Percentiles rank a stretch among this genome's conserved stretches.
Conservation (phyloP, 2,113 vertebrate genomes). For the Sander lucioperca region DNA sequence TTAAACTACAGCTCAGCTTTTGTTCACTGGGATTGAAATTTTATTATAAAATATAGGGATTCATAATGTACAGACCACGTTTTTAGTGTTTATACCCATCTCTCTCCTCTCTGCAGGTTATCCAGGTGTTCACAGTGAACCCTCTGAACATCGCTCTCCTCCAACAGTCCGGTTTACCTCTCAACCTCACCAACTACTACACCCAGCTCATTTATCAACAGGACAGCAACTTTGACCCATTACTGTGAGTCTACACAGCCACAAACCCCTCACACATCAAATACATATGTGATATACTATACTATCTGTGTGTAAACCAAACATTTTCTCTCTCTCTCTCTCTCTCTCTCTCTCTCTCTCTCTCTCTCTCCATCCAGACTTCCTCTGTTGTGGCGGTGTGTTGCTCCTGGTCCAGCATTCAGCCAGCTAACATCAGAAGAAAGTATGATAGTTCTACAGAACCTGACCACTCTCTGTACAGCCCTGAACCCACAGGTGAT, state of each 20-base stretch:
- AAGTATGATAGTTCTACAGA: slow-evolving; percentile 25
- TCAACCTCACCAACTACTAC: slow-evolving; percentile 72
- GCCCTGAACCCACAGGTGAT: slow-evolving; percentile 71
- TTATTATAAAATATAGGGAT: too few relatives aligned
- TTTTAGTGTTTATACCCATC: neutral
- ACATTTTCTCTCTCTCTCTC: too few relatives aligned
- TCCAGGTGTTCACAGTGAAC: slow-evolving; percentile 78
- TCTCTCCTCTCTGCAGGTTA: slow-evolving; percentile 49
- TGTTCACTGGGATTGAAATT: too few relatives aligned
- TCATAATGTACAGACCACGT: too few relatives aligned
- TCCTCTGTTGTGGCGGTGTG: slow-evolving; percentile 66
- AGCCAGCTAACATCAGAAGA: slow-evolving; percentile 51
- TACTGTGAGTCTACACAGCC: slow-evolving; percentile 71
- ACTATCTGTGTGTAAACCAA: neutral
- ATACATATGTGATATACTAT: neutral
- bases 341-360: too few relatives aligned
- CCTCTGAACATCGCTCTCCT: slow-evolving; percentile 77
- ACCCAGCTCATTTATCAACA: slow-evolving; percentile 71
- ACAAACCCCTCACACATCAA: neutral
- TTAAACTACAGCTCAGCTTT: neutral
- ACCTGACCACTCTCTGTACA: slow-evolving; percentile 65
- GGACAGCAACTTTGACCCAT: slow-evolving; percentile 75
- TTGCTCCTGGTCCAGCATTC: slow-evolving; percentile 69
- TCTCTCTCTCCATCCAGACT: slow-evolving; percentile 65
- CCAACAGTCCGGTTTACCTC: slow-evolving; percentile 29